Base-by-base conservation (phyloP, 2,888 invertebrate genomes). In the Elmis aenea region DNA sequence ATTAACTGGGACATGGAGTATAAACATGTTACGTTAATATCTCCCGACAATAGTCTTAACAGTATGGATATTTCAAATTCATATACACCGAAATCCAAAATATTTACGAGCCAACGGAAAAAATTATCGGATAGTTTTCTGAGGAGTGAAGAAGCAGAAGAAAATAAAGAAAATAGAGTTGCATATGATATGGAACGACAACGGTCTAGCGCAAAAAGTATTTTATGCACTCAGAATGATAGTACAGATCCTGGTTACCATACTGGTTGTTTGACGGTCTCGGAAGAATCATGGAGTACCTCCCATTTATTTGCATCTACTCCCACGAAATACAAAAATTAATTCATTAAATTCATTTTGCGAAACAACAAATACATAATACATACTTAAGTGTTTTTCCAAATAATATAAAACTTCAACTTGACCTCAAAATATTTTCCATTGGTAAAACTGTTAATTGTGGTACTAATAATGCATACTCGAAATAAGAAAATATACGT, bases 1-100 rank as follows among this genome's bases (percentile, higher is more conserved):
- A 51, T 58, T 1, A 61, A 67, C 38, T 68, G 67, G 66, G 67
- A 67, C 20, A 55, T 67, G 56, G 68, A 68, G 45, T 62, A 63
- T 37, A 57, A 57, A 8, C 57, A 61, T 11, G 52, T 67, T 11
- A 59, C 59, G 6, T 42, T 62, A 9, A 41, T 31, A 9, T 56
- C 62, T 2, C 52, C 58, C 2, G 44, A 48, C 10, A 45, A 42
- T 6, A 51, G 47, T 13, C 14, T 13, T 8, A 38, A 48, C 13
- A 51, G 54, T 39, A 65, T 65, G 61, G 66, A 67, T 13, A 49
- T 62, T 6, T 64, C 64, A 2, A 58, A 55, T 39, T 48, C 56
- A 2, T 56, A 56, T 30, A 66, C 67, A 3, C 66, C 67, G 1
- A 64, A 61, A 37, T 62, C 66, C 4, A 61, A 59, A 46, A 51